These are phyloP conservation scores for Lepetodrilus schrolli DNA, from an alignment of 2,888 invertebrate genomes.

Conservation along the genomic window DNA sequence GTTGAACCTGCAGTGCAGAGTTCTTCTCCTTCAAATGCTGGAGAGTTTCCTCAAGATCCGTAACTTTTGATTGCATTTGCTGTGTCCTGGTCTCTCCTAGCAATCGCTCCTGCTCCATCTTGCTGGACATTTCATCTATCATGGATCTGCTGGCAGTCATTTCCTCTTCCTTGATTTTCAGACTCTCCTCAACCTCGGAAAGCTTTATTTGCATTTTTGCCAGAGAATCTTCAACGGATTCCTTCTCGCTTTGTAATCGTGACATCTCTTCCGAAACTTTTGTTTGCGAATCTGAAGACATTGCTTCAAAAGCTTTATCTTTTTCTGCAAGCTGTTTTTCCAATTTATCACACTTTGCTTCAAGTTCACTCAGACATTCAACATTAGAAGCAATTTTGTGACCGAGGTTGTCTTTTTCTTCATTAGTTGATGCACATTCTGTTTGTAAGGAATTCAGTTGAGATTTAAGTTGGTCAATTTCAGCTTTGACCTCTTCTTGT, in stretches of 20 bases:
- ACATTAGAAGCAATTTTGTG: not conserved
- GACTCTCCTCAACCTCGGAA: not conserved
- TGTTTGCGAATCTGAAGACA: not conserved
- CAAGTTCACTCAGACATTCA: not conserved
- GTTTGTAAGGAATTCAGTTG: constrained; percentile 22
- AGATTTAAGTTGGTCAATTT: constrained; percentile 23
- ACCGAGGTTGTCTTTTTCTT: not conserved
- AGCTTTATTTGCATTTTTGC: not conserved
- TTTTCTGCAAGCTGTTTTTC: constrained; percentile 1
- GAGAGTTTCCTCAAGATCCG: constrained; percentile 37
- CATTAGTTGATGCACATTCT: not conserved
- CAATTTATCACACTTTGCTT: constrained; percentile 15
- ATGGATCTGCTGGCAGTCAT: not conserved
- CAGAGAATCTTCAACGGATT: not conserved
- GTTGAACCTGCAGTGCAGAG: not conserved
- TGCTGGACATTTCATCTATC: not conserved
- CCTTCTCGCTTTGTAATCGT: constrained; percentile 6
- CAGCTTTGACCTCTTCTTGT: constrained; percentile 28
- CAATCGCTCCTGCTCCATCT: constrained; percentile 45
- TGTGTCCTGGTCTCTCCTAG: constrained; percentile 18
- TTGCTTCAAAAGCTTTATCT: not conserved
- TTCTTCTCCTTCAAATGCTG: constrained; percentile 31
- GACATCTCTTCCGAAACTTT: not conserved
- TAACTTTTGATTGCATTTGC: constrained; percentile 33
- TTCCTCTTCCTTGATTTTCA: constrained; percentile 5